These are phyloP conservation scores for Bombus confusus DNA, from an alignment of 1,140 invertebrate species.

Conservation along the genomic window DNA sequence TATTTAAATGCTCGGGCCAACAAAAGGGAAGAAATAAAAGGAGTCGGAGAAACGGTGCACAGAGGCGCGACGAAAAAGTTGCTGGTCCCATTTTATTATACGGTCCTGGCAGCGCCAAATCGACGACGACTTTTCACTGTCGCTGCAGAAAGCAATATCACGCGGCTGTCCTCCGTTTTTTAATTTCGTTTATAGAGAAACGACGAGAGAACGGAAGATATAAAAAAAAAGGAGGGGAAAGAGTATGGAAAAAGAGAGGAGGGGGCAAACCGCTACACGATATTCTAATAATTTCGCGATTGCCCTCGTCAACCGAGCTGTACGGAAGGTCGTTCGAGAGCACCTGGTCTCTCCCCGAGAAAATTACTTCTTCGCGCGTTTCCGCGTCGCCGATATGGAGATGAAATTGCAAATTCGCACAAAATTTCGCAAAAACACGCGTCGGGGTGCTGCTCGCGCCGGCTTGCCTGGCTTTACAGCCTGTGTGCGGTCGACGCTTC, in stretches of 20 bases:
- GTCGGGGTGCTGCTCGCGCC: background rate
- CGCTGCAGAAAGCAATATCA: conserved; percentile 12
- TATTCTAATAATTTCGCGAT: conserved; percentile 25
- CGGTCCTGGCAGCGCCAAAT: background rate
- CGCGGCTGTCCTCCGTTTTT: conserved; percentile 16
- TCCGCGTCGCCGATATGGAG: background rate
- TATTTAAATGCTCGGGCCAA: background rate
- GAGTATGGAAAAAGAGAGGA: background rate
- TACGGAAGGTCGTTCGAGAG: background rate
- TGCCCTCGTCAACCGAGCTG: conserved; percentile 6
- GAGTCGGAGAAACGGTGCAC: background rate
- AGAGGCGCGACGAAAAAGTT: background rate
- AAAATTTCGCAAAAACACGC: conserved; percentile 22
- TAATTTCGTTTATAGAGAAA: conserved; percentile 17
- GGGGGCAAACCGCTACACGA: background rate
- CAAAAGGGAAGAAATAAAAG: too few species aligned
- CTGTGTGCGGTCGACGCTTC: background rate
- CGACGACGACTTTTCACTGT: conserved; percentile 1
- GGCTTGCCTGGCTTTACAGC: background rate
- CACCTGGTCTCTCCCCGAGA: background rate
- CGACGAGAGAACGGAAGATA: background rate
- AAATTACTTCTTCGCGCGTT: conserved; percentile 24
- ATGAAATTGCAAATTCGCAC: conserved; percentile 41
- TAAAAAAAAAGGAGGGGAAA: background rate
- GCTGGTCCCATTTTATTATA: conserved; percentile 9